Evolutionary conservation across 2,888 invertebrate genomes (phyloP), one percentile per base, ranked within the genome.

Genomic region (Eupithecia vulgata): DNA sequence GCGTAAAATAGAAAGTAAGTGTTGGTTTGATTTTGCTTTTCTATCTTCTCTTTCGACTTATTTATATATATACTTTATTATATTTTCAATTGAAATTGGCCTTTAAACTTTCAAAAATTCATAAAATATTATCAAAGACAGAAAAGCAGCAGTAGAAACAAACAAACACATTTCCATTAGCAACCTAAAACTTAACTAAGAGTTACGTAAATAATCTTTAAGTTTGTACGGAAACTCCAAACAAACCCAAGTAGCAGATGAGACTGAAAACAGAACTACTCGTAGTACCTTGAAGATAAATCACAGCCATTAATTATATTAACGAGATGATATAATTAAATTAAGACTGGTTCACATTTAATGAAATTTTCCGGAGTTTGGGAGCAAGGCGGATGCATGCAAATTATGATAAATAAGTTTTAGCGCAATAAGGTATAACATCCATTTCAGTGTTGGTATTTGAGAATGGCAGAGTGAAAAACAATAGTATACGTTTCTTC

Each of bases 231-330:
- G 66, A 69, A 75, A 75, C 75, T 64, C 57, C 67, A 64, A 62
- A 64, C 69, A 42, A 57, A 68, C 42, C 61, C 25, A 62, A 62
- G 40, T 57, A 69, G 8, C 69, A 61, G 71, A 68, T 61, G 69
- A 70, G 57, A 69, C 69, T 64, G 67, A 64, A 48, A 68, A 79
- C 74, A 67, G 67, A 65, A 74, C 57, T 57, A 57, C 57, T 25
- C 68, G 65, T 70, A 68, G 25, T 59, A 61, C 21, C 65, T n/a
- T 13, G 42, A 45, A 74, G 74, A 74, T 74, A 71, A 74, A 74
- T 71, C 73, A 74, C 68, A 69, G 42, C 57, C 70, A 79, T 75
- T 79, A 75, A 74, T 71, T 62, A 73, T 72, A 79, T 75, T 79
- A 77, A 72, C 68, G 67, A 45, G 59, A 77, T 62, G 73, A 72